Conservation (phyloP, 2,888 invertebrate genomes). For the Sepioteuthis lessoniana region DNA sequence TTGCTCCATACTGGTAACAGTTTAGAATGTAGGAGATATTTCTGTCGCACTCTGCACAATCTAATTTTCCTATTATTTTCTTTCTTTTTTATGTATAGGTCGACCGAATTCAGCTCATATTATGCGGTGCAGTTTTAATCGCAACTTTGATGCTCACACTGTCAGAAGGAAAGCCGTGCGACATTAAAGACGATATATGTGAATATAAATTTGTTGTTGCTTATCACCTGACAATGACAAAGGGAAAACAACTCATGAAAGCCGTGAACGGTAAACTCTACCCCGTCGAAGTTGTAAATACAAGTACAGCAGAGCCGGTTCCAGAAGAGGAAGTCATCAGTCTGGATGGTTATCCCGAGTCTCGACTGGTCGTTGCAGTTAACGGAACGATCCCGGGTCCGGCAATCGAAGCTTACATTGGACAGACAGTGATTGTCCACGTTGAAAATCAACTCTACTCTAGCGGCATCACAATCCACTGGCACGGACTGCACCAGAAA, state of each 20-base stretch:
- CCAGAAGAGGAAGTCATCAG: slow-evolving; percentile 55
- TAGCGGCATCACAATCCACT: slow-evolving; percentile 58
- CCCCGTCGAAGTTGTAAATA: slow-evolving; percentile 59
- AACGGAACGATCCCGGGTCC: slow-evolving; percentile 63
- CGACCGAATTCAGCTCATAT: neutral
- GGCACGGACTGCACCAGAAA: slow-evolving; percentile 59
- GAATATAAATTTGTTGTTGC: slow-evolving; percentile 57
- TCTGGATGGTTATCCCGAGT: slow-evolving; percentile 58
- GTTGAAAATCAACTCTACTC: slow-evolving; percentile 57
- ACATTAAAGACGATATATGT: slow-evolving; percentile 53
- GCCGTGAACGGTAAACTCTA: slow-evolving; percentile 56
- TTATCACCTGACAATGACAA: slow-evolving; percentile 60
- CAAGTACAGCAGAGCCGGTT: slow-evolving; percentile 53
- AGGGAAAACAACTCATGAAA: slow-evolving; percentile 50
- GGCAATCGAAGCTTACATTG: slow-evolving; percentile 59
- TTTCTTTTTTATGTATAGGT: neutral
- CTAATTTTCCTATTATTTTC: no score
- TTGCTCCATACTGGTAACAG: no score
- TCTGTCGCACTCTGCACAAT: no score
- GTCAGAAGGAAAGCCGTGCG: slow-evolving; percentile 49
- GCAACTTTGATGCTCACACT: neutral
- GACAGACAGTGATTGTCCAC: slow-evolving; percentile 54
- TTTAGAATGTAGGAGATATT: no score
- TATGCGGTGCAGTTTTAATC: neutral
- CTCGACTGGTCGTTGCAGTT: slow-evolving; percentile 55